Conservation (phyloP, 30 jellyfish, hydroid and myxozoan genomes). For the Aurelia aurita complex sp. Pacific region DNA sequence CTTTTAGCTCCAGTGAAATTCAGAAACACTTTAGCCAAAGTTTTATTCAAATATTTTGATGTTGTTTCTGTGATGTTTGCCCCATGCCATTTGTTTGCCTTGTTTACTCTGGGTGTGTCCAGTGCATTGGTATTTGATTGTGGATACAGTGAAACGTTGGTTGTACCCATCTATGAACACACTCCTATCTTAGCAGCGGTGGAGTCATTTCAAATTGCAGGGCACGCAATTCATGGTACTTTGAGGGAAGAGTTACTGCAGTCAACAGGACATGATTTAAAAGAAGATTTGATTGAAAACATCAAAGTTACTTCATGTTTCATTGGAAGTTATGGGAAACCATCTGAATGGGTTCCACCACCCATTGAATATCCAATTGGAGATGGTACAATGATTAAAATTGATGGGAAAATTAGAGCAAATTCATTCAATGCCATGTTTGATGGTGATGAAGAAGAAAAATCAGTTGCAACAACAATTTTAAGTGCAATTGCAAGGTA, state of each 20-base stretch:
- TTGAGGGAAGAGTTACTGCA: slow-evolving; percentile 56
- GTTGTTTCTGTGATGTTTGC: slow-evolving; percentile 84
- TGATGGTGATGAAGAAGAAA: slow-evolving; percentile 87
- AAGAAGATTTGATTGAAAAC: slow-evolving; percentile 75
- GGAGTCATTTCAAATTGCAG: slow-evolving; percentile 79
- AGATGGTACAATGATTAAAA: slow-evolving; percentile 40
- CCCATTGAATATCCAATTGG: slow-evolving; percentile 64
- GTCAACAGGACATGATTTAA: slow-evolving; percentile 24
- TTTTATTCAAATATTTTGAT: slow-evolving; percentile 78
- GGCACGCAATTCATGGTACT: slow-evolving; percentile 57
- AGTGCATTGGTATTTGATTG: slow-evolving; percentile 92
- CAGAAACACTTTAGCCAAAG: slow-evolving; percentile 75
- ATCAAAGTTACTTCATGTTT: slow-evolving; percentile 82
- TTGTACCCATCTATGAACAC: slow-evolving; percentile 90
- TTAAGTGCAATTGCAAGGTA: slow-evolving; percentile 79
- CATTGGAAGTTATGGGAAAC: slow-evolving; percentile 77
- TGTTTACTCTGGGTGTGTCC: slow-evolving; percentile 89
- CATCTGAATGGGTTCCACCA: slow-evolving; percentile 54
- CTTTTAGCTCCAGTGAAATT: slow-evolving; percentile 73
- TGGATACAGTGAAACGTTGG: slow-evolving; percentile 89
- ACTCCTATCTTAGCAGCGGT: slow-evolving; percentile 83
- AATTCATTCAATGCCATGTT: slow-evolving; percentile 72
- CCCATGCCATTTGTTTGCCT: slow-evolving; percentile 87
- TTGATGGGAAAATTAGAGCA: slow-evolving; percentile 83
- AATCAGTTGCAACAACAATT: slow-evolving; percentile 76